A percentile compares a stretch with the other conserved stretches of the same genome.
Evolutionary conservation across 2,888 invertebrate species (phyloP).

Genomic region (Aethes cnicana): DNA sequence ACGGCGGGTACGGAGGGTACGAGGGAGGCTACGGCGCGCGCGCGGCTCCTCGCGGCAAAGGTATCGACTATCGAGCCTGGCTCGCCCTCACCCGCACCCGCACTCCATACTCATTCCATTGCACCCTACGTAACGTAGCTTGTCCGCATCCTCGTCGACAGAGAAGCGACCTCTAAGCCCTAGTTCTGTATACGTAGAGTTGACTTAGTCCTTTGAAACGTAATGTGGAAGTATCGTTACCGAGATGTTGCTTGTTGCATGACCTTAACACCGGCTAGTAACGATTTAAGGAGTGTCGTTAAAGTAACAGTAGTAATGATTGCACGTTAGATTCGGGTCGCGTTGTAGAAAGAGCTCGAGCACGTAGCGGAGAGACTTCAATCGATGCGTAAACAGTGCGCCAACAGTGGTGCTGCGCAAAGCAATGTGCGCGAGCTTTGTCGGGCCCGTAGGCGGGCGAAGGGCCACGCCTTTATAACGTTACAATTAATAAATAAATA

Average conservation of each 20-base stretch:
- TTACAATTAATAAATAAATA: too few species aligned
- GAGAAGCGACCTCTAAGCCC: too few species aligned
- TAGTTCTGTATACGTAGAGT: slow-evolving; percentile 8
- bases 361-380: slow-evolving; percentile 16
- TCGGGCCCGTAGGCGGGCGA: too few species aligned
- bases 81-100: slow-evolving; percentile 43
- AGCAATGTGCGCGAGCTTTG: slow-evolving; percentile 29
- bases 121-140: slow-evolving; percentile 27
- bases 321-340: slow-evolving; percentile 24
- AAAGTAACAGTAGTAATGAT: slow-evolving; percentile 8
- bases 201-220: slow-evolving; percentile 13
- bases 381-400: slow-evolving; percentile 24
- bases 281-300: slow-evolving; percentile 6
- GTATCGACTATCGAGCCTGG: slow-evolving; percentile 85
- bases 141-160: too few species aligned
- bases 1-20: slow-evolving; percentile 93
- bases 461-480: too few species aligned
- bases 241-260: slow-evolving; percentile 20
- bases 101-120: slow-evolving; percentile 11
- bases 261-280: slow-evolving; percentile 17
- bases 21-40: slow-evolving; percentile 94
- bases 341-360: slow-evolving; percentile 21
- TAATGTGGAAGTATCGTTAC: slow-evolving; percentile 18
- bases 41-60: slow-evolving; percentile 93
- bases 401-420: slow-evolving; percentile 30